phyloP scores from a whole-genome alignment of 2,113 vertebrate species.

The Deroptyus accipitrinus region DNA sequence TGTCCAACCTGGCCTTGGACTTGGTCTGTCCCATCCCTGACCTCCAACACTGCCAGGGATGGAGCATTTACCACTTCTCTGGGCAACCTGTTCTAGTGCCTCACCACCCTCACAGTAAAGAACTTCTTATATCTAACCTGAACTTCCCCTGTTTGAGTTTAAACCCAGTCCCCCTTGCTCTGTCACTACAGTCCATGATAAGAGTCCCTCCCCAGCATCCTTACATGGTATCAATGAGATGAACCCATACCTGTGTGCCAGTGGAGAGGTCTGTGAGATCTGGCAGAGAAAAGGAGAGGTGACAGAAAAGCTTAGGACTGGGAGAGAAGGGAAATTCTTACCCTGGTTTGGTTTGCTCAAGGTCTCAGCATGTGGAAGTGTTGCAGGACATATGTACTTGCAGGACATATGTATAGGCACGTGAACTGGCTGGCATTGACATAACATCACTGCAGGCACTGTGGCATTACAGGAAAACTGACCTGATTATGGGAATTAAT shows the following conservation, averaged over 20 bases:
- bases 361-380: neutral
- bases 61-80: neutral
- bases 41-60: neutral
- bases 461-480: neutral
- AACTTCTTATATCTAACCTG: neutral
- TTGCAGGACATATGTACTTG: too few relatives aligned
- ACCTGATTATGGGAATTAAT: neutral
- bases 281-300: neutral
- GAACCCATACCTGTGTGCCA: fast-evolving
- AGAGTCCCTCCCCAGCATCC: neutral
- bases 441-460: neutral
- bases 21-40: neutral
- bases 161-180: neutral
- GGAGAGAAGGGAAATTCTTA: neutral
- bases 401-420: neutral
- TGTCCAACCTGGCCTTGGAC: neutral
- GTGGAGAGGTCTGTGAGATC: neutral
- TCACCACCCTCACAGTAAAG: neutral
- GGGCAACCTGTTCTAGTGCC: neutral
- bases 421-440: neutral
- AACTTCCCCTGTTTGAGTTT: neutral
- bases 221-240: neutral
- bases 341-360: neutral
- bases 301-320: neutral
- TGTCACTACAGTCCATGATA: neutral